Percentiles rank a stretch among this genome's conserved stretches.
phyloP scores from a whole-genome alignment of 64 coral and sea anemone genomes.

The Montipora capricornis region DNA sequence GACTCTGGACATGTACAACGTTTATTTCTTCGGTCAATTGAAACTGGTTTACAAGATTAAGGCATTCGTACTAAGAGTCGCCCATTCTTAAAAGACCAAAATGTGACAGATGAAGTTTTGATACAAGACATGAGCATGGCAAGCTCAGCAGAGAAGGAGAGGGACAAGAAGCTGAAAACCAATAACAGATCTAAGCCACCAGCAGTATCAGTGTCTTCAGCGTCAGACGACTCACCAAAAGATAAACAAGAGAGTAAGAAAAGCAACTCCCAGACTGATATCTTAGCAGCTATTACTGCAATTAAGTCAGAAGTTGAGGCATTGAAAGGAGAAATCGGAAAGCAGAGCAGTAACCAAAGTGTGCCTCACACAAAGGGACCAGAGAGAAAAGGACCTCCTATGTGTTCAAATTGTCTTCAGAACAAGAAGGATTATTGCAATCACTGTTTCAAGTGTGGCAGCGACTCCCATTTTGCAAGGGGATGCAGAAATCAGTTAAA shows the following conservation, averaged over 20 bases:
- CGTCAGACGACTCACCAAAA: constrained; percentile 20
- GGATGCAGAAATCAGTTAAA: constrained; percentile 8
- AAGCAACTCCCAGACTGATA: constrained; percentile 30
- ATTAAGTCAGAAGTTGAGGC: constrained; percentile 58
- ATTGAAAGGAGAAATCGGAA: constrained; percentile 58
- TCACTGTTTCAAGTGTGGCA: constrained; percentile 15
- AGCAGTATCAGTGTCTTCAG: constrained; percentile 31
- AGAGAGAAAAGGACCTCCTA: too few relatives aligned
- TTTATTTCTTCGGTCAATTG: constrained; percentile 60
- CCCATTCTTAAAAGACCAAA: constrained; percentile 65
- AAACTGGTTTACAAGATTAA: constrained; percentile 72
- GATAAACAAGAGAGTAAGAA: constrained; percentile 20
- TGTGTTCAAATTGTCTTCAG: too few relatives aligned
- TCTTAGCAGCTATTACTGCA: constrained; percentile 64
- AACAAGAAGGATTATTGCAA: too few relatives aligned
- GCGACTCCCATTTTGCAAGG: constrained; percentile 48
- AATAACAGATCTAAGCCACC: background rate
- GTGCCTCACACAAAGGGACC: too few relatives aligned
- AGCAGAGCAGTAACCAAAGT: background rate
- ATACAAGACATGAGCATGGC: constrained; percentile 71
- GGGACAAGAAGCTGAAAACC: constrained; percentile 59
- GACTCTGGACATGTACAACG: constrained; percentile 37
- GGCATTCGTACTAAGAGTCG: constrained; percentile 74
- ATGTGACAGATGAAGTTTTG: constrained; percentile 67
- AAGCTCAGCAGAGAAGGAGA: constrained; percentile 66